Conservation (phyloP, 1,140 invertebrate genomes). For the Lasioglossum baleicum region DNA sequence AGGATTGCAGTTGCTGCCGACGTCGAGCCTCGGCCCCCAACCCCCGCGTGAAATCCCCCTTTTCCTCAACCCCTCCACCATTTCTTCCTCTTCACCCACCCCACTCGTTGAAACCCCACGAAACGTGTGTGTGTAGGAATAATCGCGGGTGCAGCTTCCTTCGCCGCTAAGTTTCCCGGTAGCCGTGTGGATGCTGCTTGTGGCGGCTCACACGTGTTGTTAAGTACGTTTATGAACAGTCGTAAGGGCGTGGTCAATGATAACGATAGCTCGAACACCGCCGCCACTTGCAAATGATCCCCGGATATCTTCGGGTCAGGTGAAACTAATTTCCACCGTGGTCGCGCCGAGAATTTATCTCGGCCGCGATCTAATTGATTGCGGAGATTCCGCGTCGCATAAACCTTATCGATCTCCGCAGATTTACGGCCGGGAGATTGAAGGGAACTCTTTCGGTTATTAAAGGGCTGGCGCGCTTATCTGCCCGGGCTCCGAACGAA, state of each 20-base stretch:
- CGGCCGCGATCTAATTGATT: not conserved
- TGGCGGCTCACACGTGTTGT: slow-evolving; percentile 42
- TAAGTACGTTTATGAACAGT: slow-evolving; percentile 49
- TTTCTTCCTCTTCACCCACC: too few species aligned
- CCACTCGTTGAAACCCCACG: not conserved
- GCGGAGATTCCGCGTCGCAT: not conserved
- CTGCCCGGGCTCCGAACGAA: too few species aligned
- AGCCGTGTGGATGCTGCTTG: slow-evolving; percentile 33
- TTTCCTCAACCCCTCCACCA: too few species aligned
- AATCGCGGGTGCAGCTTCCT: slow-evolving; percentile 41
- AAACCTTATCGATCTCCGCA: not conserved
- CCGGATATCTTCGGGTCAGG: not conserved
- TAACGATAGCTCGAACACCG: slow-evolving; percentile 35
- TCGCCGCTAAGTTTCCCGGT: slow-evolving; percentile 40
- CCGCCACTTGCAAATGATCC: not conserved
- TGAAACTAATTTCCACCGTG: slow-evolving; percentile 63
- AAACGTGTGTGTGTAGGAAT: slow-evolving; percentile 13
- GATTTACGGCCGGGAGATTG: too few species aligned
- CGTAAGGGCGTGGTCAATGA: slow-evolving; percentile 50
- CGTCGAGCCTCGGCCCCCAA: not conserved
- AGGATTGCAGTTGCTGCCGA: slow-evolving; percentile 46
- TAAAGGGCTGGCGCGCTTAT: too few species aligned
- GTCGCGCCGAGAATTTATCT: not conserved
- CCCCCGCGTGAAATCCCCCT: too few species aligned
- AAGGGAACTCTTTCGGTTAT: too few species aligned